Evolutionary conservation across 2,113 vertebrate genomes (phyloP), one percentile per base, ranked within the genome.

Genomic region (Anser brachyrhynchus): DNA sequence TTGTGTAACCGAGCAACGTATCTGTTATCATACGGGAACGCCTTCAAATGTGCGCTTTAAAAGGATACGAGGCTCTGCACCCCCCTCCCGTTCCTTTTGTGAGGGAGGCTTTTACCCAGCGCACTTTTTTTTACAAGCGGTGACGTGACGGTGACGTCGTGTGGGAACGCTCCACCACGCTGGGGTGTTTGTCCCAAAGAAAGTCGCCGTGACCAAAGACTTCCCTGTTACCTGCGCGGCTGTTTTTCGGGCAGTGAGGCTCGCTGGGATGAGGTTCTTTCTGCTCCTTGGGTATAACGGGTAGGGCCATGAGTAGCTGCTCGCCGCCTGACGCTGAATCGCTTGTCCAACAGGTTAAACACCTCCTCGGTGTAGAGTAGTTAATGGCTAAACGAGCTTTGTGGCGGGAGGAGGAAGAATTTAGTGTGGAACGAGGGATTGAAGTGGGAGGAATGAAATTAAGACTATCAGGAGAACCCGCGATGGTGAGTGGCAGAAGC

Each of bases 281-380:
- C 75, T 90, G 73, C 41, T 84, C 51, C 75, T 80, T 2, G 81
- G 75, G 44, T 84, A 19, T 93, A 64, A 13, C 72, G 92, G 94
- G 96, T 57, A 78, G 90, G 67, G 44, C 72, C 84, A 29, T 44
- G n/a, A 43, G 39, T 6, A 61, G 2, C 52, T 28, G 44, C 70
- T 17, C 69, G 72, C 75, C 49, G 2, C 20, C 95, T 97, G 93
- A 95, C 93, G 5, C 86, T 8, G 66, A 79, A 6, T 82, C 84
- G 43, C 93, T 94, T 92, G 93, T 93, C 93, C 93, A 62, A 94
- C 92, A 96, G 96, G 96, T 96, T 90, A 62, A 37, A 94, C 54
- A 54, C 77, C 95, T 89, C 76, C 46, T 22, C 55, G 31, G 54
- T 84, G 90, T 91, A 93, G 93, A 44, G 93, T 88, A 92, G 95